Percentiles rank a stretch among this genome's conserved stretches.
Conservation (phyloP, 2,113 vertebrate species). For the Calcarius ornatus region DNA sequence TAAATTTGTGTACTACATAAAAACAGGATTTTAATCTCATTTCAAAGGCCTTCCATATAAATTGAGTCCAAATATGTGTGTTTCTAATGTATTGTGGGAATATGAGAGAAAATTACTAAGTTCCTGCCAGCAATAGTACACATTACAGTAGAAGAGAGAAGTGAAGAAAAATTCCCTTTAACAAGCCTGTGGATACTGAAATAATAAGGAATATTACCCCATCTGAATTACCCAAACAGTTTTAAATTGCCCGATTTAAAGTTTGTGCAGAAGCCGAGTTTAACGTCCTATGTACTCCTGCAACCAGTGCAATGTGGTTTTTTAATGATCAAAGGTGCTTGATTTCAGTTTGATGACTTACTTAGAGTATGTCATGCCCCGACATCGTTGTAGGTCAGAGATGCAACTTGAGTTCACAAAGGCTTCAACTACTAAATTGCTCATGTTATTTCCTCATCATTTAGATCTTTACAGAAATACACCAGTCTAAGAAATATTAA, state of each 20-base stretch:
- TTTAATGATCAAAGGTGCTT: neutral
- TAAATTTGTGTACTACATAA: neutral
- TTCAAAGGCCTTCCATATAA: neutral
- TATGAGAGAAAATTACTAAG: neutral
- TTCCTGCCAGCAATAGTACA: neutral
- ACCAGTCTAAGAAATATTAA: neutral
- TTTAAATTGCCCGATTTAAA: neutral
- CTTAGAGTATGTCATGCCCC: neutral
- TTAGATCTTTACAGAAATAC: neutral
- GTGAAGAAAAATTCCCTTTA: neutral
- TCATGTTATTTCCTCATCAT: neutral
- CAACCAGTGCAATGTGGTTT: neutral
- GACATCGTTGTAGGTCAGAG: neutral
- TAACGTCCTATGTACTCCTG: neutral
- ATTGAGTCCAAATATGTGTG: neutral
- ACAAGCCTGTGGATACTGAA: neutral
- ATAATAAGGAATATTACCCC: neutral
- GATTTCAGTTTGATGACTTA: neutral
- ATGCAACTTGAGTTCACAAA: neutral
- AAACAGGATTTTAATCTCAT: neutral
- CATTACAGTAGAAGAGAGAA: neutral
- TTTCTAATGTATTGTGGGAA: neutral
- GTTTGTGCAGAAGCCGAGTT: neutral
- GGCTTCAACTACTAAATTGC: neutral
- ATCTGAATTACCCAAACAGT: neutral